Evolutionary conservation across 2,888 invertebrate genomes (phyloP).

Genomic region (Andrena bicolor): DNA sequence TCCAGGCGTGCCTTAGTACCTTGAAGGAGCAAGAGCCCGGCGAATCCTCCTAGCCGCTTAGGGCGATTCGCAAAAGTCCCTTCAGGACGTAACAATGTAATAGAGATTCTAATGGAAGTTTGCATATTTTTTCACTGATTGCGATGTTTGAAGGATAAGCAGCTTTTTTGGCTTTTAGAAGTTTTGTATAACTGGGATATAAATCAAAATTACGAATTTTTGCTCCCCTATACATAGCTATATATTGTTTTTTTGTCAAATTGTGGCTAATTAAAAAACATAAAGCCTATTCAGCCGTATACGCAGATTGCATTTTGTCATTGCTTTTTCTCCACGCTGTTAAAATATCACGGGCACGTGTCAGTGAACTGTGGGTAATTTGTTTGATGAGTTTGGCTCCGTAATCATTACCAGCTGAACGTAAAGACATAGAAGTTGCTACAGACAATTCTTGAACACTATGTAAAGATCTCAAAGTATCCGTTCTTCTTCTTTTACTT

Average conservation of each 20-base stretch:
- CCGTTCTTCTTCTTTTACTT: constrained; percentile 4
- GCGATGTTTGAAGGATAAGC: not conserved
- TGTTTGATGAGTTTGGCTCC: not conserved
- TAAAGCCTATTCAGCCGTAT: not conserved
- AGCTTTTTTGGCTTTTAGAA: constrained; percentile 2
- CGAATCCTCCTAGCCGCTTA: too few relatives aligned
- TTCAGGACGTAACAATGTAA: too few relatives aligned
- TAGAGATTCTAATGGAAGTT: not conserved
- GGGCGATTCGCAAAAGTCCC: too few relatives aligned
- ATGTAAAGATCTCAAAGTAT: constrained; percentile 1
- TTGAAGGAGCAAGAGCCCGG: too few relatives aligned
- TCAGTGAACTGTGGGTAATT: not conserved
- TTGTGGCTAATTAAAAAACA: not conserved
- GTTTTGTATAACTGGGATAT: not conserved
- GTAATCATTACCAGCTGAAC: not conserved
- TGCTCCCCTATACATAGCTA: not conserved
- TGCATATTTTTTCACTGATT: not conserved
- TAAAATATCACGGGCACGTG: not conserved
- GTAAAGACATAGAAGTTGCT: not conserved
- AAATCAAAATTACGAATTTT: not conserved
- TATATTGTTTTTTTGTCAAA: not conserved
- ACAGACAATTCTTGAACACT: not conserved
- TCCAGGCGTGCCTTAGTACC: too few relatives aligned
- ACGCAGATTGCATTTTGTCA: not conserved
- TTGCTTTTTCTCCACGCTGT: not conserved